Percentiles rank a stretch among this genome's conserved stretches.
Conservation (phyloP, 2,797 vertebrate species). For the Betta splendens region DNA sequence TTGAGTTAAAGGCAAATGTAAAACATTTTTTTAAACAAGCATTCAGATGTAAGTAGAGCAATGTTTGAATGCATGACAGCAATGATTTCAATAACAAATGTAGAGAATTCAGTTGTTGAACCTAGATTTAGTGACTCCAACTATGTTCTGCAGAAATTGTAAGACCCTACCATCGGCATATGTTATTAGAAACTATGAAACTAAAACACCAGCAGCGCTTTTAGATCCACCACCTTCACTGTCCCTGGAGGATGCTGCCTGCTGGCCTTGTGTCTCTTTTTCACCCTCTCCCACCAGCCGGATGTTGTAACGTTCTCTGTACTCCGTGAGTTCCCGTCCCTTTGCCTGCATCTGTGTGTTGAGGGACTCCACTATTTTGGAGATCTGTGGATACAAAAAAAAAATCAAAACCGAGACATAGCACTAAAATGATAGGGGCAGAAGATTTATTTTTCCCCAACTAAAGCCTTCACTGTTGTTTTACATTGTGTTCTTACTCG, state of each 20-base stretch:
- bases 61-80: background rate
- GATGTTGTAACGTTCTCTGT: constrained; percentile 94
- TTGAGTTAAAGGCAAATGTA: constrained; percentile 34
- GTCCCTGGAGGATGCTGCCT: constrained; percentile 71
- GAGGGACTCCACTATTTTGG: constrained; percentile 87
- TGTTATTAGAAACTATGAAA: constrained; percentile 80
- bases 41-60: constrained; percentile 26
- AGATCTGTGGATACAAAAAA: constrained; percentile 76
- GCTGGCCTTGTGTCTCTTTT: constrained; percentile 73
- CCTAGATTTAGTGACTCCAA: constrained; percentile 29
- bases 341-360: constrained; percentile 90
- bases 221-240: constrained; percentile 83
- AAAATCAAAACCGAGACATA: background rate
- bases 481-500: too few relatives aligned
- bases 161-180: constrained; percentile 38
- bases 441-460: background rate
- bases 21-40: constrained; percentile 19
- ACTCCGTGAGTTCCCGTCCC: constrained; percentile 93
- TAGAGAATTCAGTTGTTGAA: constrained; percentile 20
- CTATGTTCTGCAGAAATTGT: constrained; percentile 50
- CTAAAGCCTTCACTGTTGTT: too few relatives aligned
- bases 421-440: background rate
- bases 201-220: constrained; percentile 87
- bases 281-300: constrained; percentile 90
- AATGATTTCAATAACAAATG: constrained; percentile 17